A percentile compares a stretch with the other conserved stretches of the same genome.
These are phyloP conservation scores for Noctua pronuba DNA, from an alignment of 2,888 invertebrate genomes.

Conservation along the genomic window DNA sequence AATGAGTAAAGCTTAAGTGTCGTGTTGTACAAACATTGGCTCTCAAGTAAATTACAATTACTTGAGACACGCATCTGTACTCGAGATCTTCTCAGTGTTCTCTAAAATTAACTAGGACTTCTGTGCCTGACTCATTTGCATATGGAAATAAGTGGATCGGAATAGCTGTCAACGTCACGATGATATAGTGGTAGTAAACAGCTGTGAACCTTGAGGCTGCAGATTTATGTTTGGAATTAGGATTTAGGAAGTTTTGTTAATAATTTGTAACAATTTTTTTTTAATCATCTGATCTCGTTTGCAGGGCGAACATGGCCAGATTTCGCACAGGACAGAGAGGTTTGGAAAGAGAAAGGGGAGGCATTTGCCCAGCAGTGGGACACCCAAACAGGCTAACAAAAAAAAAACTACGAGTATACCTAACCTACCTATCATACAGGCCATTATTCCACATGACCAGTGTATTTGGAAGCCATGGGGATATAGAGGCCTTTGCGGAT, in stretches of 20 bases:
- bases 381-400: too few relatives aligned
- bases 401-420: too few relatives aligned
- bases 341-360: too few relatives aligned
- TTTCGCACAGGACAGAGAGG: too few relatives aligned
- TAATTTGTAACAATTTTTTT: too few relatives aligned
- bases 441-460: too few relatives aligned
- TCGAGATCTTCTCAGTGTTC: constrained; percentile 10
- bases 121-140: constrained; percentile 22
- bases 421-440: too few relatives aligned
- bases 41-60: constrained; percentile 64
- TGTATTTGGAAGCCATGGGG: too few relatives aligned
- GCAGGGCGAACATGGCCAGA: too few relatives aligned
- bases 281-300: too few relatives aligned
- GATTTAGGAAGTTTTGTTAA: neutral
- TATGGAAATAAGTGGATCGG: constrained; percentile 35
- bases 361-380: too few relatives aligned
- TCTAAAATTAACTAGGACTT: constrained; percentile 34
- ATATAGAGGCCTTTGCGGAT: too few relatives aligned
- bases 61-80: constrained; percentile 47
- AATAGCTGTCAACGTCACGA: constrained; percentile 15
- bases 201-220: neutral
- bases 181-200: constrained; percentile 8
- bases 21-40: constrained; percentile 49
- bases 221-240: neutral
- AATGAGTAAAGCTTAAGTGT: constrained; percentile 34